These are phyloP conservation scores for Iphiclides podalirius DNA, from an alignment of 2,888 invertebrate genomes.

Conservation along the genomic window DNA sequence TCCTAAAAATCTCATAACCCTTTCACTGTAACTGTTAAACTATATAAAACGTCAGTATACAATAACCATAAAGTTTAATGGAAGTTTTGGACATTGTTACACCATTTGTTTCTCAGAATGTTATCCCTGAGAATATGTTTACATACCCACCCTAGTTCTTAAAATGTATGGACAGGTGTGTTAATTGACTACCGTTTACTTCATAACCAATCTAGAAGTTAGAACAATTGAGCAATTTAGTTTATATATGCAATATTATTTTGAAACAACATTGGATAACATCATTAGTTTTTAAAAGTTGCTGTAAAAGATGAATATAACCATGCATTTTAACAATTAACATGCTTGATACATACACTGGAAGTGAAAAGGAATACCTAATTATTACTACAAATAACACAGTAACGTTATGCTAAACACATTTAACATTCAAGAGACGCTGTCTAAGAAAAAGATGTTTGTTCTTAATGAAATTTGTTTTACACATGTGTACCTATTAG, in stretches of 20 bases:
- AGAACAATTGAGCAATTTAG: too few relatives aligned
- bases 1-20: too few relatives aligned
- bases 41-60: neutral
- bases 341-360: neutral
- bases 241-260: neutral
- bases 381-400: slow-evolving; percentile 6
- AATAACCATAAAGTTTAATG: neutral
- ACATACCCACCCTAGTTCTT: neutral
- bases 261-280: neutral
- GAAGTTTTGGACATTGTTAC: neutral
- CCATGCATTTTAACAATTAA: slow-evolving; percentile 3
- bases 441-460: neutral
- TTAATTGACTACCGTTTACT: slow-evolving; percentile 1
- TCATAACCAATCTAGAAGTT: neutral
- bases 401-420: slow-evolving; percentile 8
- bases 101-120: neutral
- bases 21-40: slow-evolving; percentile 7
- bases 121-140: neutral
- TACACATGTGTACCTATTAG: slow-evolving; percentile 1
- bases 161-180: neutral
- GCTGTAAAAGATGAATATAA: neutral
- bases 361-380: neutral
- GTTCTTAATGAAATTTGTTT: slow-evolving; percentile 1
- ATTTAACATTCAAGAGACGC: slow-evolving; percentile 2
- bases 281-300: neutral